Evolutionary conservation across 2,888 invertebrate genomes (phyloP), one percentile per base, ranked within the genome.

Genomic region (Fragum whitleyi): DNA sequence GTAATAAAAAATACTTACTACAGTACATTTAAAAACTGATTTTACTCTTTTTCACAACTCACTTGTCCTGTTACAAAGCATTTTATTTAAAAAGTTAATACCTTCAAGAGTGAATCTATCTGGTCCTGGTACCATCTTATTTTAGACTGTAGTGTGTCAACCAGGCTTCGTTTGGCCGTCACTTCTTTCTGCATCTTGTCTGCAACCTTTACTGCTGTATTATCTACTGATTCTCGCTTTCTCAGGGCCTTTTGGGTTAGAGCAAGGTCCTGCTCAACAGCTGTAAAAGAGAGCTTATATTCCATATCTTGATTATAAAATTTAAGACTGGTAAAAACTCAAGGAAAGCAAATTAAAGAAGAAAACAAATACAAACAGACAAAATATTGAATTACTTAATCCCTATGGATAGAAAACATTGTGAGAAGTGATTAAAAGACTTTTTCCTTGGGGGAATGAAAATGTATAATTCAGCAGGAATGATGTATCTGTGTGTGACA

Each of bases 141-240:
- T 71, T 90, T 91, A 16, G 90, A 90, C 59, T 89, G 86, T 19
- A 93, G 85, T 19, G 89, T 82, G 76, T 93, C 93, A 14, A 92
- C 86, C 69, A 92, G 89, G 72, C 92, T 88, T 67, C 93, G 81
- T 77, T 93, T 93, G 28, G 89, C 89, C 16, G 93, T 93, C 28
- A 93, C 91, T 79, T 91, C 93, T 75, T 90, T 92, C 90, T 93
- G 93, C 89, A 92, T 91, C 76, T 92, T 92, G 80, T 92, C 92
- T 29, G 93, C 93, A 39, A 92, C 89, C 73, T 91, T 90, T 16
- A 92, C 90, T 73, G 92, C 93, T 88, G 89, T 91, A 29, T 91
- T 90, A 73, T 93, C 93, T 2, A 91, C 87, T n/a, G 90, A 85
- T 67, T 93, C 92, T 59, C 91, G 88, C 36, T 89, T 91, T 53